A percentile compares a stretch with the other conserved stretches of the same genome.
Evolutionary conservation across 1,140 invertebrate species (phyloP).

Genomic region (Drosophila pachea): DNA sequence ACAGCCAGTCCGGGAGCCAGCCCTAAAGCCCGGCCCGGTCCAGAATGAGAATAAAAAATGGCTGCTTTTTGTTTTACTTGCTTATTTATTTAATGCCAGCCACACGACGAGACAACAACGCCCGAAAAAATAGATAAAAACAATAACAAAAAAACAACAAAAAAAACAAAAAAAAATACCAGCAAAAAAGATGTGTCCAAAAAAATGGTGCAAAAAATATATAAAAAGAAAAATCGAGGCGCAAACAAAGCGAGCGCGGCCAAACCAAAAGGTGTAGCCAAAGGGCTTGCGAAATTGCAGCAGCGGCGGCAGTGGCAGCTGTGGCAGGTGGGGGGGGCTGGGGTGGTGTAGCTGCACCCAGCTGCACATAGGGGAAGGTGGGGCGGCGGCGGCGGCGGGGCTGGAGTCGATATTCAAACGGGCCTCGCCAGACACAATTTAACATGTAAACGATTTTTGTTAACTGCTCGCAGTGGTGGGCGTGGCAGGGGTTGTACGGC

Average conservation of each 20-base stretch:
- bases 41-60: conserved; percentile 47
- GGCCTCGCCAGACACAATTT: conserved; percentile 67
- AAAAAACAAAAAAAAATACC: conserved; percentile 17
- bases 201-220: conserved; percentile 19
- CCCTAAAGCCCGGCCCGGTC: not conserved
- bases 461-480: conserved; percentile 42
- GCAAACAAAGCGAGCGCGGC: conserved; percentile 49
- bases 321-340: not conserved
- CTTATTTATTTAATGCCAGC: conserved; percentile 75
- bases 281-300: conserved; percentile 74
- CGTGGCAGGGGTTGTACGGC: not conserved
- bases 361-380: conserved; percentile 6
- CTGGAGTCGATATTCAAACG: conserved; percentile 44
- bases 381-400: conserved; percentile 21
- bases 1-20: not conserved
- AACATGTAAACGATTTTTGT: conserved; percentile 77
- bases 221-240: conserved; percentile 26
- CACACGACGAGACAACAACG: conserved; percentile 61
- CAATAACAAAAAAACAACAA: conserved; percentile 52
- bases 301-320: conserved; percentile 24
- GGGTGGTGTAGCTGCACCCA: not conserved
- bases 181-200: not conserved
- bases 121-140: conserved; percentile 26
- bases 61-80: conserved; percentile 51
- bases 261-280: conserved; percentile 69